phyloP scores from a whole-genome alignment of 2,888 invertebrate genomes.

The Nebria brevicollis region DNA sequence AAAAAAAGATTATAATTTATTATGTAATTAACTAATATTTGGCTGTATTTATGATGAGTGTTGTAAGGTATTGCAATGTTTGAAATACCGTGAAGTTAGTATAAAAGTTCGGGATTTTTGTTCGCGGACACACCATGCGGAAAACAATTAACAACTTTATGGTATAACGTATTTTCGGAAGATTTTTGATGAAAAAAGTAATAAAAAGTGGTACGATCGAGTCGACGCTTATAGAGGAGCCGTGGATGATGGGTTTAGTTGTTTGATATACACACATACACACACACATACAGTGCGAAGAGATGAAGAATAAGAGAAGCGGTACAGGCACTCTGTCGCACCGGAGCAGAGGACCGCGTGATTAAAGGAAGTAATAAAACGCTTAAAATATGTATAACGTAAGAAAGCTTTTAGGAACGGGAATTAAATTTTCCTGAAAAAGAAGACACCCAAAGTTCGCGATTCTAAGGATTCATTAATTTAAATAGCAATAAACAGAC shows the following conservation, averaged over 20 bases:
- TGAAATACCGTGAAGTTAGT: neutral
- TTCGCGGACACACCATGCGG: neutral
- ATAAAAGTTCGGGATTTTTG: neutral
- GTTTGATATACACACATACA: neutral
- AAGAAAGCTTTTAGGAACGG: constrained; percentile 42
- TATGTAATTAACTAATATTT: neutral
- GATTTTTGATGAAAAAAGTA: constrained; percentile 32
- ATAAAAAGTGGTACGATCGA: constrained; percentile 21
- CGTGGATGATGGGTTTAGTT: neutral
- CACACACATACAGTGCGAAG: neutral
- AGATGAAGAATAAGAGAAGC: neutral
- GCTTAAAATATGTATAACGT: constrained; percentile 46
- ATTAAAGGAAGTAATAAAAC: constrained; percentile 46
- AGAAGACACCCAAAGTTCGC: constrained; percentile 40
- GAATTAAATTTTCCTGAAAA: constrained; percentile 43
- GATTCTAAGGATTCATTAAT: constrained; percentile 45
- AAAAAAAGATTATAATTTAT: neutral
- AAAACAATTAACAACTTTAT: constrained; percentile 42
- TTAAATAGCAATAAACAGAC: constrained; percentile 46
- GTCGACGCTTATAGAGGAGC: neutral
- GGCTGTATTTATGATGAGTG: neutral
- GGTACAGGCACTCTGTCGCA: constrained; percentile 3
- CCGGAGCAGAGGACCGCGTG: constrained; percentile 25
- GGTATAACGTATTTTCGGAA: constrained; percentile 31
- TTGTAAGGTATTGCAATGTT: neutral